A percentile compares a stretch with the other conserved stretches of the same genome.
These are phyloP conservation scores for Melangyna quadrimaculata DNA, from an alignment of 2,888 invertebrate species.

Conservation along the genomic window DNA sequence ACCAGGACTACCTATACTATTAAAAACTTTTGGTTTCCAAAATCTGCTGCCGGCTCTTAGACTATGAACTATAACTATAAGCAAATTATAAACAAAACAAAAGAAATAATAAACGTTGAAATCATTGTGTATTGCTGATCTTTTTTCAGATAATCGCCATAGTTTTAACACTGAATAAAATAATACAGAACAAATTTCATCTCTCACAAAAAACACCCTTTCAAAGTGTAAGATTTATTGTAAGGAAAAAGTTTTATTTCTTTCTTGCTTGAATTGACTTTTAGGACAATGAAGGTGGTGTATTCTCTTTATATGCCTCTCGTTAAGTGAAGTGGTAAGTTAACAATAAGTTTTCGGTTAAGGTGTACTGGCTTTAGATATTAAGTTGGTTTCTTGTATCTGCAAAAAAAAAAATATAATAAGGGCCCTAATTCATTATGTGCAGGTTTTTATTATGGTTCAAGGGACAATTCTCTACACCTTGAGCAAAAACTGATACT, in stretches of 20 bases:
- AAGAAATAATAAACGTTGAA: too few species aligned
- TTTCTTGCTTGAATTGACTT: slow-evolving; percentile 15
- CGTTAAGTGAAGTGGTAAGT: slow-evolving; percentile 4
- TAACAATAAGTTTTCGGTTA: neutral
- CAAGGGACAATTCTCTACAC: too few species aligned
- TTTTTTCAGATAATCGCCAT: too few species aligned
- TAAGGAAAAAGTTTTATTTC: neutral
- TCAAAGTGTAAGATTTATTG: neutral
- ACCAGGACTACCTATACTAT: too few species aligned
- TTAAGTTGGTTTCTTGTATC: neutral
- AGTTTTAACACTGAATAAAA: too few species aligned
- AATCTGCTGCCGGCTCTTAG: too few species aligned
- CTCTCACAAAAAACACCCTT: neutral
- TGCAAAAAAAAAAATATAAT: neutral
- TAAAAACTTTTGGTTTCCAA: too few species aligned
- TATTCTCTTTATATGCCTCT: neutral
- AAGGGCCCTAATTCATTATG: neutral
- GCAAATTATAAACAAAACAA: too few species aligned
- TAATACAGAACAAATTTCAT: too few species aligned
- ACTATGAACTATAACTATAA: too few species aligned
- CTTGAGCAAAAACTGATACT: too few species aligned
- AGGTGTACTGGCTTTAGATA: neutral
- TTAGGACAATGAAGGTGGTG: neutral
- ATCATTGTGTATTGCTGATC: too few species aligned
- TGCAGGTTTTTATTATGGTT: neutral